phyloP scores from a whole-genome alignment of 2,888 invertebrate species.

The Cosmorhoe ocellata region DNA sequence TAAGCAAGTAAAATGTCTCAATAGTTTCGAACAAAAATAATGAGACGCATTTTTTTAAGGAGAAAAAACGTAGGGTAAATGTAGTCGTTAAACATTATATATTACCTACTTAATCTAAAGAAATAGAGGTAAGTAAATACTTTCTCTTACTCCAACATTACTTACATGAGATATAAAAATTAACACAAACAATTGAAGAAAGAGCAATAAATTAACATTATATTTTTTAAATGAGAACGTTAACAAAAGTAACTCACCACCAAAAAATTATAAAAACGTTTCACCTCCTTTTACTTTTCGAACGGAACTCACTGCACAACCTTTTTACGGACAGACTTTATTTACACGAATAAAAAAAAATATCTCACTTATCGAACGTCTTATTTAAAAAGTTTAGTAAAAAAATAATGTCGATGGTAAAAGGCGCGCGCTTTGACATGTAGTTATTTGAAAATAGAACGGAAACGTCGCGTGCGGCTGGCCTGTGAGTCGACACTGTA shows the following conservation, averaged over 20 bases:
- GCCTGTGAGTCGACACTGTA: conserved; percentile 57
- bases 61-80: no score
- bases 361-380: conserved; percentile 26
- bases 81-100: no score
- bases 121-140: neutral
- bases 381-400: conserved; percentile 26
- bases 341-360: conserved; percentile 41
- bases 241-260: conserved; percentile 48
- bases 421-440: conserved; percentile 51
- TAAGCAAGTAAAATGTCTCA: neutral
- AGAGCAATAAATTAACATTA: conserved; percentile 5
- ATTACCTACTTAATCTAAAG: no score
- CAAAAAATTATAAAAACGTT: conserved; percentile 53
- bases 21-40: no score
- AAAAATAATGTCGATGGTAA: no score
- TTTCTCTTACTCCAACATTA: neutral
- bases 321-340: conserved; percentile 19
- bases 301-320: conserved; percentile 30
- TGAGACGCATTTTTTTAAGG: no score
- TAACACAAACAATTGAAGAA: conserved; percentile 2
- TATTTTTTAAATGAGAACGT: conserved; percentile 11
- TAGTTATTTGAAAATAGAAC: conserved; percentile 52
- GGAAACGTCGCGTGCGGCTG: conserved; percentile 48
- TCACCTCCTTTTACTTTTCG: conserved; percentile 73
- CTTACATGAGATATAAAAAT: neutral